A percentile compares a stretch with the other conserved stretches of the same genome.
These are phyloP conservation scores for Phyllotis vaccarum DNA, from an alignment of 2,797 vertebrate species.

Conservation along the genomic window DNA sequence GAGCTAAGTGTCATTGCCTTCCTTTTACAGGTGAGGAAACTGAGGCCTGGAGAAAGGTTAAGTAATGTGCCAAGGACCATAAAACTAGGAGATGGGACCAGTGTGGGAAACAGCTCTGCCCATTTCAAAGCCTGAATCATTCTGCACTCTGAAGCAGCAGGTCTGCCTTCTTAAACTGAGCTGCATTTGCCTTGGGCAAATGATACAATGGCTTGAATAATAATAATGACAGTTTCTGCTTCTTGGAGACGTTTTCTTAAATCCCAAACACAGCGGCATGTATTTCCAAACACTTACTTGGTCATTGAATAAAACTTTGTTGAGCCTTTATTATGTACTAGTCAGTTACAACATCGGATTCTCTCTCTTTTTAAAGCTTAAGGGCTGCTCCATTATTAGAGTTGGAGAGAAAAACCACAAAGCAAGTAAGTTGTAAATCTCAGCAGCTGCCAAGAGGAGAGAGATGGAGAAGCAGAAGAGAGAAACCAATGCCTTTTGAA, in stretches of 20 bases:
- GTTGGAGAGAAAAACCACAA: neutral
- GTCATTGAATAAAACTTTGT: slow-evolving; percentile 57
- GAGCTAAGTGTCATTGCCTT: neutral
- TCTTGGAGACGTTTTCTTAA: slow-evolving; percentile 40
- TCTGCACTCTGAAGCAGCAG: neutral
- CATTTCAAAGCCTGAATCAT: slow-evolving; percentile 10
- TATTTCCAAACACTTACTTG: slow-evolving; percentile 57
- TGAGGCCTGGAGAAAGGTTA: slow-evolving; percentile 45
- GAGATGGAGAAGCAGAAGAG: neutral
- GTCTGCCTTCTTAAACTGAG: slow-evolving; percentile 45
- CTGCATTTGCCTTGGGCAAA: slow-evolving; percentile 28
- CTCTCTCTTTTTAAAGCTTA: neutral
- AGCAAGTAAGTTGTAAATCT: neutral
- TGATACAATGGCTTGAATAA: slow-evolving; percentile 9
- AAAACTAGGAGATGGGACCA: neutral
- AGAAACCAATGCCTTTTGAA: neutral
- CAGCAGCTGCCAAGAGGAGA: neutral
- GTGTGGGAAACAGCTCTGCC: slow-evolving; percentile 4
- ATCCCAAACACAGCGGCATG: neutral
- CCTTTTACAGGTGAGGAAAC: slow-evolving; percentile 66
- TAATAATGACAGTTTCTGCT: neutral
- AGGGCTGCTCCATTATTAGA: neutral
- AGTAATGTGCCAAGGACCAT: slow-evolving; percentile 19
- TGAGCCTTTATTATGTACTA: slow-evolving; percentile 47
- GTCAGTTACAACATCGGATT: slow-evolving; percentile 50